Evolutionary conservation across 2,797 vertebrate genomes (phyloP).

Genomic region (Hoplostethus mediterraneus): DNA sequence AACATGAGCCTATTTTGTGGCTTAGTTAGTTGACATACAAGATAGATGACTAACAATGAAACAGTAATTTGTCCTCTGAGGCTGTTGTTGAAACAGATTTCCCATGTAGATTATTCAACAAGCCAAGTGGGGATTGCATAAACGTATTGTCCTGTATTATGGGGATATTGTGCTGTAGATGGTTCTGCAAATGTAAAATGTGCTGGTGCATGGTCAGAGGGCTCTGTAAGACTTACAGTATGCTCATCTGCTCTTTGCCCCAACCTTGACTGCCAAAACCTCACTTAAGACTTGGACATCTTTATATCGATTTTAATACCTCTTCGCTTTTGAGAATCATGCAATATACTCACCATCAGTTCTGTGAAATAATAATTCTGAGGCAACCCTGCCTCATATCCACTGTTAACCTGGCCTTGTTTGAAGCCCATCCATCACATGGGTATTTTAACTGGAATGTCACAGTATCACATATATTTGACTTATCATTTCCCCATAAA

Average conservation of each 20-base stretch:
- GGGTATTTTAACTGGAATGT: slow-evolving; percentile 25
- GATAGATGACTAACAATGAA: slow-evolving; percentile 62
- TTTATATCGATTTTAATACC: slow-evolving; percentile 4
- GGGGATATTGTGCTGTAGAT: slow-evolving; percentile 56
- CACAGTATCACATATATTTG: slow-evolving; percentile 22
- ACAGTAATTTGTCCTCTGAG: slow-evolving; percentile 58
- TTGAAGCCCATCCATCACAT: slow-evolving; percentile 11
- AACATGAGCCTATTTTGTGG: slow-evolving; percentile 22
- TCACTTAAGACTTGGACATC: slow-evolving; percentile 1
- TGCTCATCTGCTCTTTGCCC: slow-evolving; percentile 11
- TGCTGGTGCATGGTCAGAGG: slow-evolving; percentile 61
- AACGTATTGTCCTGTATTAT: slow-evolving; percentile 65
- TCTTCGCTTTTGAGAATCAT: slow-evolving; percentile 16
- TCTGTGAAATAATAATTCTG: slow-evolving; percentile 10
- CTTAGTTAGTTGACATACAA: slow-evolving; percentile 27
- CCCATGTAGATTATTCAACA: slow-evolving; percentile 53
- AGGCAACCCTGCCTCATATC: slow-evolving; percentile 2
- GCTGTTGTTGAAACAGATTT: slow-evolving; percentile 47
- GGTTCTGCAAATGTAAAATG: slow-evolving; percentile 51
- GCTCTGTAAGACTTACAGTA: slow-evolving; percentile 22
- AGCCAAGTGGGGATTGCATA: slow-evolving; percentile 57
- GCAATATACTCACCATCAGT: slow-evolving; percentile 16
- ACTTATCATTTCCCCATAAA: slow-evolving; percentile 17
- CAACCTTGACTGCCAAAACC: slow-evolving; percentile 11
- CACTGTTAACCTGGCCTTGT: background rate